phyloP scores from a whole-genome alignment of 2,888 invertebrate genomes.

The Leptinotarsa tumamoca region DNA sequence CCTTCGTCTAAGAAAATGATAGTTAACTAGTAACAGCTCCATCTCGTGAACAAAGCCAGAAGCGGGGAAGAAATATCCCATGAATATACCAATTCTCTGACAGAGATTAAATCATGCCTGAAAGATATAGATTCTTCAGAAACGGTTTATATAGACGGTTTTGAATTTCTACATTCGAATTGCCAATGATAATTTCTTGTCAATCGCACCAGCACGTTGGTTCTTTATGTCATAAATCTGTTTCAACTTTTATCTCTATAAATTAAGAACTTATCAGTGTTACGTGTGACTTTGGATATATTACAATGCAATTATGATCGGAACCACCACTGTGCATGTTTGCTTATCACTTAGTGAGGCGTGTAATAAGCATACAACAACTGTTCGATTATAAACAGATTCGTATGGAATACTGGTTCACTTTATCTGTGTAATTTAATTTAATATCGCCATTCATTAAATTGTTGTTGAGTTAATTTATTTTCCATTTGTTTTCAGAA shows the following conservation, averaged over 20 bases:
- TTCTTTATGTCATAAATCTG: slow-evolving; percentile 8
- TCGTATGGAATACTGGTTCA: slow-evolving; percentile 47
- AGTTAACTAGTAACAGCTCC: no score
- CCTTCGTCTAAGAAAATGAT: no score
- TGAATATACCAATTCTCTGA: no score
- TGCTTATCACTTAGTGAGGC: slow-evolving; percentile 63
- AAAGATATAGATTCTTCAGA: no score
- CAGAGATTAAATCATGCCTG: no score
- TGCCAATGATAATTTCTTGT: not conserved
- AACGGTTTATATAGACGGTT: no score
- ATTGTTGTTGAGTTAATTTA: slow-evolving; percentile 3
- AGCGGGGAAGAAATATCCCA: no score
- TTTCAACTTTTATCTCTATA: slow-evolving; percentile 9
- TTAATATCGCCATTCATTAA: slow-evolving; percentile 24
- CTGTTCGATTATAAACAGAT: slow-evolving; percentile 53
- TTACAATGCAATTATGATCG: slow-evolving; percentile 53
- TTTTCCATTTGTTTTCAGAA: not conserved
- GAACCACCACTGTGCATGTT: slow-evolving; percentile 59
- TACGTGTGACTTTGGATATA: slow-evolving; percentile 37
- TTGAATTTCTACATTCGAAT: not conserved
- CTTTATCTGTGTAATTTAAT: slow-evolving; percentile 36
- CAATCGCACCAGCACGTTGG: not conserved
- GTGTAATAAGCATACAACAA: slow-evolving; percentile 62
- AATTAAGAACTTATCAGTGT: slow-evolving; percentile 29
- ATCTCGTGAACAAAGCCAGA: no score